Evolutionary conservation across 2,888 invertebrate species (phyloP).

Genomic region (Pocota personata): DNA sequence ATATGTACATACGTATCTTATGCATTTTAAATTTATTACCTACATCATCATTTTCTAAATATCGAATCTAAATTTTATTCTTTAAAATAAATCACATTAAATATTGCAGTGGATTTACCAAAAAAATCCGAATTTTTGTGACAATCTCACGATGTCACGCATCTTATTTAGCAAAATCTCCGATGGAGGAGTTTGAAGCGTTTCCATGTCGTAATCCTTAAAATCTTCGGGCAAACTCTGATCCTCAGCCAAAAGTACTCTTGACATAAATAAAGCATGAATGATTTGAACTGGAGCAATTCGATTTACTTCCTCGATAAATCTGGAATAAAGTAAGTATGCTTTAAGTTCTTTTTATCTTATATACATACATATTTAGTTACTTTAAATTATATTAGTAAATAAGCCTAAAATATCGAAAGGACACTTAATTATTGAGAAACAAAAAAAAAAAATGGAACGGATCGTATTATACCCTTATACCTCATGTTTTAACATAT

Average conservation of each 20-base stretch:
- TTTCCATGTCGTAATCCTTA: constrained; percentile 82
- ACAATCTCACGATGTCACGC: constrained; percentile 76
- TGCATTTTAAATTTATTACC: too few relatives aligned
- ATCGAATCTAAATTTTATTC: background rate
- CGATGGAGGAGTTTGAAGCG: constrained; percentile 56
- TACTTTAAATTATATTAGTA: too few relatives aligned
- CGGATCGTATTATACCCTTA: too few relatives aligned
- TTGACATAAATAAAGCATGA: constrained; percentile 84
- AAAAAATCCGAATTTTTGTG: constrained; percentile 78
- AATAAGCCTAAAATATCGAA: too few relatives aligned
- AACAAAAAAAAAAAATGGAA: too few relatives aligned
- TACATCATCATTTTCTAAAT: background rate
- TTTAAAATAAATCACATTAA: background rate
- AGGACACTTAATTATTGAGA: too few relatives aligned
- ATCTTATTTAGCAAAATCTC: constrained; percentile 22
- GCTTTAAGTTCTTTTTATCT: too few relatives aligned
- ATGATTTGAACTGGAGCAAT: constrained; percentile 82
- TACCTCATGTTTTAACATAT: too few relatives aligned
- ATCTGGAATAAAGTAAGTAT: constrained; percentile 76
- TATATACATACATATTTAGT: too few relatives aligned
- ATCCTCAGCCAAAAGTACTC: constrained; percentile 83
- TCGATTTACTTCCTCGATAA: constrained; percentile 81
- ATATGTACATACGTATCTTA: too few relatives aligned
- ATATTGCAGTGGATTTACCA: constrained; percentile 31
- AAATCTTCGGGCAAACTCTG: constrained; percentile 82